These are phyloP conservation scores for Eueides isabella DNA, from an alignment of 1,140 invertebrate genomes.

Conservation along the genomic window DNA sequence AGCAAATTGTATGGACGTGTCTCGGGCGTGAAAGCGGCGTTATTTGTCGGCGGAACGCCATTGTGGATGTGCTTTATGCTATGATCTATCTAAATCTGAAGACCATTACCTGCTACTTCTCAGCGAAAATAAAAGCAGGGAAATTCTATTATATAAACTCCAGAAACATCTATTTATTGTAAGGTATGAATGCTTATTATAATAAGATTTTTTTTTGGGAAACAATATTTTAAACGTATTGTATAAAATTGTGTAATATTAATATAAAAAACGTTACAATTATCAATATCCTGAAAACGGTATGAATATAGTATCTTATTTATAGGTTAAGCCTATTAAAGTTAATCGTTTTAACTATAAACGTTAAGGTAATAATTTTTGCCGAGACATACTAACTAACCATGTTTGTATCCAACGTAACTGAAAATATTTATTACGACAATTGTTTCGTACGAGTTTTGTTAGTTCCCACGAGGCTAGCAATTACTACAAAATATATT, in stretches of 20 bases:
- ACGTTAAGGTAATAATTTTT: not conserved
- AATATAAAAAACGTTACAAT: too few species aligned
- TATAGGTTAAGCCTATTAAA: not conserved
- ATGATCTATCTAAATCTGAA: slow-evolving; percentile 30
- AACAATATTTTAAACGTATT: too few species aligned
- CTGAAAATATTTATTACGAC: slow-evolving; percentile 12
- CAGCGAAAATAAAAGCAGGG: not conserved
- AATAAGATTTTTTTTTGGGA: too few species aligned
- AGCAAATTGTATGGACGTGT: slow-evolving; percentile 60
- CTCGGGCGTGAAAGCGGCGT: slow-evolving; percentile 56
- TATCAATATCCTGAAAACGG: not conserved
- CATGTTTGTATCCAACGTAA: not conserved
- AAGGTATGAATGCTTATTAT: too few species aligned
- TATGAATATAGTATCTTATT: not conserved
- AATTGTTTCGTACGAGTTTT: not conserved
- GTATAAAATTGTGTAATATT: too few species aligned
- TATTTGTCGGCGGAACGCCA: slow-evolving; percentile 45
- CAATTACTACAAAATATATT: not conserved
- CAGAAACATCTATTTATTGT: not conserved
- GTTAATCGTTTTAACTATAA: not conserved
- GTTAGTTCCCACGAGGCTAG: not conserved
- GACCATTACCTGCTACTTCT: slow-evolving; percentile 21
- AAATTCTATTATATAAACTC: not conserved
- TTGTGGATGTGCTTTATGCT: slow-evolving; percentile 21
- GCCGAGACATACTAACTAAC: not conserved